A percentile compares a stretch with the other conserved stretches of the same genome.
Evolutionary conservation across 2,113 vertebrate genomes (phyloP).

Genomic region (Lepus europaeus): DNA sequence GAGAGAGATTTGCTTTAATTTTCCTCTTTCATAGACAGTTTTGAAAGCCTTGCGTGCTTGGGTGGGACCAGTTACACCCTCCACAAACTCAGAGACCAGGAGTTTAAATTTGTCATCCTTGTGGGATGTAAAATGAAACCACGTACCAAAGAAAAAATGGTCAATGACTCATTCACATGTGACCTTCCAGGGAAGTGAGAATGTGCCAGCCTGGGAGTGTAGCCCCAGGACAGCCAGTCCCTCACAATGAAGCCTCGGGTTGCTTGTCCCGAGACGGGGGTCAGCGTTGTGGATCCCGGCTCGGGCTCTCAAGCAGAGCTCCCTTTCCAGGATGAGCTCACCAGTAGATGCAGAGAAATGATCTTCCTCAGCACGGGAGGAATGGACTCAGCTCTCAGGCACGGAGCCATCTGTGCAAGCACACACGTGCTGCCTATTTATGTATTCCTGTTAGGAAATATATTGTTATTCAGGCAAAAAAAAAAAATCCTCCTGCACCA

Average conservation of each 20-base stretch:
- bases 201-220: background rate
- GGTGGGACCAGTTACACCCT: conserved; percentile 48
- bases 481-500: background rate
- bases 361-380: background rate
- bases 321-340: background rate
- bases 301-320: background rate
- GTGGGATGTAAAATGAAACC: conserved; percentile 68
- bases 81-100: background rate
- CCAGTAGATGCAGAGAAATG: background rate
- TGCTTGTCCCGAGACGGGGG: background rate
- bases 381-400: background rate
- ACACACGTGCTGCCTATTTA: background rate
- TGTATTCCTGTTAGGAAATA: conserved; percentile 25
- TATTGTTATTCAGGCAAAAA: background rate
- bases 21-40: conserved; percentile 36
- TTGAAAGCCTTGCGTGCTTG: conserved; percentile 43
- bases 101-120: conserved; percentile 64
- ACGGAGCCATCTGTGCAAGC: background rate
- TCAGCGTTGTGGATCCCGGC: background rate
- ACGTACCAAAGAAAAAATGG: conserved; percentile 34
- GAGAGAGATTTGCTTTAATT: background rate
- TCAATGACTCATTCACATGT: conserved; percentile 71
- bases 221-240: background rate
- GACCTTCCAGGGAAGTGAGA: conserved; percentile 28
- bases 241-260: background rate